Evolutionary conservation across 1,140 invertebrate species (phyloP).

Genomic region (Bombus turneri): DNA sequence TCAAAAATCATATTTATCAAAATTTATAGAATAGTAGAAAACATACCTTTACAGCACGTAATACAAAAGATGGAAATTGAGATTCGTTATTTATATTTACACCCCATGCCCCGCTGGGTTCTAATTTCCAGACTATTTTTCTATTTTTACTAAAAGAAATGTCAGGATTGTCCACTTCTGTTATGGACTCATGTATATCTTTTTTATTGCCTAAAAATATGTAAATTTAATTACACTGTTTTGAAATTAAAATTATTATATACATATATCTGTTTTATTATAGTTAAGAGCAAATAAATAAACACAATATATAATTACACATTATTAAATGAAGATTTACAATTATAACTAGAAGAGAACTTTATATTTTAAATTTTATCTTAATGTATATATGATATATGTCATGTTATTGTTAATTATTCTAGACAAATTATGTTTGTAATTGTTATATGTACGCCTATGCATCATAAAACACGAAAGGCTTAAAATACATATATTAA

Average conservation of each 20-base stretch:
- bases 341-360: too few relatives aligned
- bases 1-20: not conserved
- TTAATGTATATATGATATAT: too few relatives aligned
- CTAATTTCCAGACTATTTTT: conserved; percentile 76
- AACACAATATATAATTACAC: not conserved
- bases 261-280: not conserved
- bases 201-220: conserved; percentile 80
- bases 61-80: conserved; percentile 80
- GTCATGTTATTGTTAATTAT: too few relatives aligned
- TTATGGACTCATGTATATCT: conserved; percentile 70
- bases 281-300: not conserved
- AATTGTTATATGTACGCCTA: too few relatives aligned
- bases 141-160: conserved; percentile 70
- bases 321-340: too few relatives aligned
- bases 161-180: conserved; percentile 64
- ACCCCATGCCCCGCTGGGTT: conserved; percentile 74
- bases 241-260: not conserved
- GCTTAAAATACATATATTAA: too few relatives aligned
- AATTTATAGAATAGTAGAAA: conserved; percentile 12
- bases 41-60: conserved; percentile 81
- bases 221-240: not conserved
- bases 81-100: conserved; percentile 74
- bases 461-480: too few relatives aligned
- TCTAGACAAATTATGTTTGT: too few relatives aligned
- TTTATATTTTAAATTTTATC: too few relatives aligned